A percentile compares a stretch with the other conserved stretches of the same genome.
These are phyloP conservation scores for Saccostrea cuccullata DNA, from an alignment of 1,140 invertebrate species.

Conservation along the genomic window DNA sequence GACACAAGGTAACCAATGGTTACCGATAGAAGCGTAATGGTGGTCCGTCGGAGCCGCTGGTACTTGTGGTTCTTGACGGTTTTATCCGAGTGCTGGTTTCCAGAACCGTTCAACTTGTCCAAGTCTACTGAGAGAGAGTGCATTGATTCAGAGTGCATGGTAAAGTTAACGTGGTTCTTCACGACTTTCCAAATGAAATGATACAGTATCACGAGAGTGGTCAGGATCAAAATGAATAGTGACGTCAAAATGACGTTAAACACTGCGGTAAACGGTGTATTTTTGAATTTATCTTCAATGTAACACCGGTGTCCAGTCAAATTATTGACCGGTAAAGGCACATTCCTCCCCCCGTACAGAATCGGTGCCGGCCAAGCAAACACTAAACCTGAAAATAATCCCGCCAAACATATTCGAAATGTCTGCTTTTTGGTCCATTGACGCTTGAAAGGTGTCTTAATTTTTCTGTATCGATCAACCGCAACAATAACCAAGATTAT, in stretches of 20 bases:
- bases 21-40: conserved; percentile 22
- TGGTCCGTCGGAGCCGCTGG: conserved; percentile 29
- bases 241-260: conserved; percentile 31
- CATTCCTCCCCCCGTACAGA: conserved; percentile 44
- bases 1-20: conserved; percentile 48
- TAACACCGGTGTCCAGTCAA: conserved; percentile 47
- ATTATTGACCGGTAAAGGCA: conserved; percentile 29
- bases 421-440: conserved; percentile 62
- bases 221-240: conserved; percentile 40
- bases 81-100: not conserved
- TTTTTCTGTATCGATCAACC: conserved; percentile 66
- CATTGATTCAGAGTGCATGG: not conserved
- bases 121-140: not conserved
- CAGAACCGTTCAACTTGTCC: not conserved
- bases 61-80: not conserved
- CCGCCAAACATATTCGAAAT: conserved; percentile 23
- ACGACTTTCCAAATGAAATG: conserved; percentile 13
- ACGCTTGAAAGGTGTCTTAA: conserved; percentile 63
- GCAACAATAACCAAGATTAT: conserved; percentile 67
- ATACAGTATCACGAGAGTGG: conserved; percentile 44
- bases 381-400: conserved; percentile 21
- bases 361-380: conserved; percentile 48
- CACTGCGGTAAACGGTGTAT: not conserved
- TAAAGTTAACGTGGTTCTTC: not conserved
- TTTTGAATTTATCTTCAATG: conserved; percentile 26